Evolutionary conservation across 1,140 invertebrate species (phyloP), one percentile per base, ranked within the genome.

Genomic region (Bombus affinis): DNA sequence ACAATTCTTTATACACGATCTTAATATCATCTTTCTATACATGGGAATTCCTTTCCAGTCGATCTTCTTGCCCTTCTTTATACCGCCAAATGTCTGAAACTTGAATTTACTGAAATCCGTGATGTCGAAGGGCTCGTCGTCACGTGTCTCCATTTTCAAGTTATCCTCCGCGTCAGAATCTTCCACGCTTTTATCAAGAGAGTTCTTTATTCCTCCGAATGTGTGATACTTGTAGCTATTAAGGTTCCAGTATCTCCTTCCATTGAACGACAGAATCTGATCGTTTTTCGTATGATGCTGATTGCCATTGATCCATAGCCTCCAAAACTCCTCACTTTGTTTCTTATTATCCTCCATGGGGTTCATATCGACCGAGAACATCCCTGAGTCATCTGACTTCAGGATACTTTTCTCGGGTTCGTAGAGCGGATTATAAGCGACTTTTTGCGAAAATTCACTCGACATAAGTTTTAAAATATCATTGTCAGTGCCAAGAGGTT

Each of bases 21-120:
- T 86, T 37, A 87, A 42, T 66, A 83, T 91, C 0, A 71, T 70
- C 1, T 66, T 90, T 6, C 81, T 86, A 39, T 87, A 90, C 47
- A 35, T 81, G 13, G 68, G 72, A 10, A 90, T 75, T 37, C 53
- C 82, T 28, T 68, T 88, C 0, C 68, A 68, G 25, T 92, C 71
- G 35, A 86, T 78, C 35, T 47, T 92, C 13, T 62, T 85, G 3
- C 57, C 80, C 18, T 42, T 83, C 47, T 92, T 93, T 22, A 93
- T 93, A 0, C 93, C 93, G 4, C 93, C 93, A n/a, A 93, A 93
- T 0, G 93, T 92, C 32, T 93, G 92, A 65, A 89, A 93, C 42
- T 91, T 92, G 3, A 91, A 59, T n/a, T 57, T 85, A 3, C 65
- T 73, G 18, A 92, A 92, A 6, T 91, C 72, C 0, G 6, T 25